A percentile compares a stretch with the other conserved stretches of the same genome.
Evolutionary conservation across 2,888 invertebrate genomes (phyloP).

Genomic region (Dolomedes plantarius): DNA sequence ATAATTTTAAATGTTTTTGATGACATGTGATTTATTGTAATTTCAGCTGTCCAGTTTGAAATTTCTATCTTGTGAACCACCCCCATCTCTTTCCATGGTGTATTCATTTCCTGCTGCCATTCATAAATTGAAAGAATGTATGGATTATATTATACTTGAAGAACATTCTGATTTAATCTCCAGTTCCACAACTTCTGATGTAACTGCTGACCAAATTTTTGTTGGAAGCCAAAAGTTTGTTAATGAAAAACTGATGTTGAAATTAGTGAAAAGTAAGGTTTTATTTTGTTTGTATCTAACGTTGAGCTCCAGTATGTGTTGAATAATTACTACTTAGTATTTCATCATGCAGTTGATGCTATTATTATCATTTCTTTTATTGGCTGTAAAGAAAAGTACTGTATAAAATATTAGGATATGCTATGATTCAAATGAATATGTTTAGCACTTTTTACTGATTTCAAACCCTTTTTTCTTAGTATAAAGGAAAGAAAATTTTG

Average conservation of each 20-base stretch:
- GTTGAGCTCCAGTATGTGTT: neutral
- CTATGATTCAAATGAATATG: too few species aligned
- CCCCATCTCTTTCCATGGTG: slow-evolving; percentile 38
- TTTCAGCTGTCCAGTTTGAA: slow-evolving; percentile 32
- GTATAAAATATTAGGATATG: too few species aligned
- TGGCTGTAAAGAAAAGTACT: too few species aligned
- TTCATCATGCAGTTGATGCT: too few species aligned
- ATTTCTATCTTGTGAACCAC: slow-evolving; percentile 22
- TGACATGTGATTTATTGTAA: too few species aligned
- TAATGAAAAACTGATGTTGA: neutral
- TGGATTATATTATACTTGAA: slow-evolving; percentile 15
- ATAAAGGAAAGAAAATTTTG: too few species aligned
- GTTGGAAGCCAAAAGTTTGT: slow-evolving; percentile 24
- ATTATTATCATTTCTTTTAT: too few species aligned
- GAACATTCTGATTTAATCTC: slow-evolving; percentile 3
- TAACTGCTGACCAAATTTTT: slow-evolving; percentile 16
- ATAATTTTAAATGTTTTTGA: too few species aligned
- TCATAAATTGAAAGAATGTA: slow-evolving; percentile 19
- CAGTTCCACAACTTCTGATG: neutral
- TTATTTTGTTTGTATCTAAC: neutral
- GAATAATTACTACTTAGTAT: too few species aligned
- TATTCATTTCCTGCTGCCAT: slow-evolving; percentile 45
- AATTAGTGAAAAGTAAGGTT: slow-evolving; percentile 25
- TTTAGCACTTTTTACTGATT: too few species aligned
- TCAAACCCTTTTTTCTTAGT: too few species aligned